A percentile compares a stretch with the other conserved stretches of the same genome.
These are phyloP conservation scores for Hipparchia semele DNA, from an alignment of 2,888 invertebrate species.

Conservation along the genomic window DNA sequence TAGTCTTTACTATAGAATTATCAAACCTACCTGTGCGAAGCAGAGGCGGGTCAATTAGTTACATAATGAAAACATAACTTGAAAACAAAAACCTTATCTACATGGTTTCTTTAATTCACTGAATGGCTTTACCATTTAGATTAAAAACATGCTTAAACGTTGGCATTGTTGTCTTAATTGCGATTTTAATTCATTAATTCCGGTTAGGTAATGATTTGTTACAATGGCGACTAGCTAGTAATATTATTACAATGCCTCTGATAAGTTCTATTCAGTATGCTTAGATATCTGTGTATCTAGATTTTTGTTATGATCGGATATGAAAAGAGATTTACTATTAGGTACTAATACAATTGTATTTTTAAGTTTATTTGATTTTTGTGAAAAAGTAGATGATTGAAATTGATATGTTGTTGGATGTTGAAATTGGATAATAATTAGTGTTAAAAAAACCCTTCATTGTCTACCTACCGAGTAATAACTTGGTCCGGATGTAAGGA, in stretches of 20 bases:
- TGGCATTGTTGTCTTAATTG: conserved; percentile 19
- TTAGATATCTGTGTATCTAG: neutral
- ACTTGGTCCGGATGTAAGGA: no score
- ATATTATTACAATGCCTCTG: neutral
- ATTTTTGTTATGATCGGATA: neutral
- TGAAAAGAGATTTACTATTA: neutral
- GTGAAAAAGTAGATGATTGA: no score
- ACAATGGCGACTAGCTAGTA: conserved; percentile 5
- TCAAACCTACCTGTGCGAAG: no score
- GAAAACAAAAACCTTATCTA: conserved; percentile 4
- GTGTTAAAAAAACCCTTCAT: no score
- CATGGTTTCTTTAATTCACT: conserved; percentile 3
- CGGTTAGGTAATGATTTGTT: conserved; percentile 12
- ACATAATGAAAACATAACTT: neutral
- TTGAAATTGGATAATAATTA: no score
- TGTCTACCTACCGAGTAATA: no score
- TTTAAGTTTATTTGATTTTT: no score
- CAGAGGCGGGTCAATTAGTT: neutral
- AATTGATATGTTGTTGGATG: no score
- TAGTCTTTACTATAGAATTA: no score
- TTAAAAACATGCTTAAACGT: conserved; percentile 15
- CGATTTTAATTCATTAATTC: conserved; percentile 20
- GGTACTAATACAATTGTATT: no score
- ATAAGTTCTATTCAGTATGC: neutral
- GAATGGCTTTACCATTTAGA: conserved; percentile 7